Conservation (phyloP, 2,113 vertebrate species). For the Podarcis muralis region DNA sequence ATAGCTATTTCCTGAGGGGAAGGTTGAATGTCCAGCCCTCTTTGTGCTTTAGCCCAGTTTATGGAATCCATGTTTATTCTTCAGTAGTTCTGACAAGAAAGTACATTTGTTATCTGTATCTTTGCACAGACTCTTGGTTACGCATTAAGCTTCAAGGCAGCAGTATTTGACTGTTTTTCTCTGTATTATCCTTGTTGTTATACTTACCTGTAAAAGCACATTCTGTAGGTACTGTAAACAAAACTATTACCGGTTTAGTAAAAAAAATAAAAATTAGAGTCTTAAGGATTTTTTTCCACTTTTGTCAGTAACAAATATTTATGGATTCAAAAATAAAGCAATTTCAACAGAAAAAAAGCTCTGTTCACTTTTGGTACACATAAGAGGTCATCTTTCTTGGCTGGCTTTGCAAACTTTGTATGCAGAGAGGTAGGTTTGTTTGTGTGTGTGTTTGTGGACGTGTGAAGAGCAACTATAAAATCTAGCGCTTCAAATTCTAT, state of each 20-base stretch:
- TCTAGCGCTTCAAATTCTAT: constrained; percentile 44
- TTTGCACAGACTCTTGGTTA: constrained; percentile 76
- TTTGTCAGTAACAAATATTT: constrained; percentile 88
- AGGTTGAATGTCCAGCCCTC: constrained; percentile 71
- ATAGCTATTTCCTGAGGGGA: constrained; percentile 76
- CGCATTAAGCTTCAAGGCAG: constrained; percentile 79
- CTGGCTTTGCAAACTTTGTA: constrained; percentile 54
- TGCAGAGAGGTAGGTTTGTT: constrained; percentile 45
- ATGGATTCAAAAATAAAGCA: constrained; percentile 85
- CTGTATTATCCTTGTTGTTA: constrained; percentile 83
- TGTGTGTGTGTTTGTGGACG: neutral
- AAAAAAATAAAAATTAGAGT: constrained; percentile 82
- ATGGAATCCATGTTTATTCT: constrained; percentile 83
- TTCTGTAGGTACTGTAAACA: constrained; percentile 85
- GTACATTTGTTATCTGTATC: constrained; percentile 78
- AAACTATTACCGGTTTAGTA: constrained; percentile 79
- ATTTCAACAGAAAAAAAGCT: constrained; percentile 76
- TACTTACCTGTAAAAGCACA: constrained; percentile 88
- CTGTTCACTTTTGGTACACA: constrained; percentile 49
- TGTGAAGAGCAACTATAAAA: constrained; percentile 62
- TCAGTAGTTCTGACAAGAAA: constrained; percentile 75
- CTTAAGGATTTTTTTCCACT: constrained; percentile 86
- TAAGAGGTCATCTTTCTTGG: constrained; percentile 37
- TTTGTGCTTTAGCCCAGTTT: constrained; percentile 83
- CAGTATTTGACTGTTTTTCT: constrained; percentile 84